Percentiles rank a stretch among this genome's conserved stretches.
These are phyloP conservation scores for Campoplex nolae DNA, from an alignment of 2,888 invertebrate genomes.

Conservation along the genomic window DNA sequence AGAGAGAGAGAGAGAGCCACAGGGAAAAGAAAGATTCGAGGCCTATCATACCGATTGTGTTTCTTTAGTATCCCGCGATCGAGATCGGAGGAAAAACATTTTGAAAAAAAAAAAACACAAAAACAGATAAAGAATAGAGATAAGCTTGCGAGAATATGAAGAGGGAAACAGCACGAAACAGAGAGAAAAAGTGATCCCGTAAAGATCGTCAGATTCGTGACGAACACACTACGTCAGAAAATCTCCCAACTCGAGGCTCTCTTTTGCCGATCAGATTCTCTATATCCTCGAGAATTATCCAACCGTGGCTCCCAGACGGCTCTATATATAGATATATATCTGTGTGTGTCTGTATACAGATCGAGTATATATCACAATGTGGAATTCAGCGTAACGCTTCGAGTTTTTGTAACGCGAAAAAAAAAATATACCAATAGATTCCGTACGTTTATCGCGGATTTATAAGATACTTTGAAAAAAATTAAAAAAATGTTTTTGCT, in stretches of 20 bases:
- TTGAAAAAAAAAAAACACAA: neutral
- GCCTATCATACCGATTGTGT: slow-evolving; percentile 57
- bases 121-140: neutral
- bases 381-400: slow-evolving; percentile 1
- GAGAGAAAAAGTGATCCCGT: slow-evolving; percentile 16
- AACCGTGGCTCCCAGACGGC: neutral
- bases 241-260: slow-evolving; percentile 3
- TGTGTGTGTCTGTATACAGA: neutral
- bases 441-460: neutral
- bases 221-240: slow-evolving; percentile 12
- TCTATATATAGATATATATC: neutral
- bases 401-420: neutral
- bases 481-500: too few species aligned
- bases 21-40: slow-evolving; percentile 58
- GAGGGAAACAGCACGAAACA: slow-evolving; percentile 26
- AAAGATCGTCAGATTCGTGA: slow-evolving; percentile 39
- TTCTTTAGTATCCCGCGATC: slow-evolving; percentile 51
- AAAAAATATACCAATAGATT: neutral
- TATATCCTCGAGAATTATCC: slow-evolving; percentile 20
- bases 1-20: neutral
- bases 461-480: neutral
- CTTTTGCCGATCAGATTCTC: neutral
- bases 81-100: slow-evolving; percentile 17
- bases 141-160: slow-evolving; percentile 13
- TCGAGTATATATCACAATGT: neutral